Evolutionary conservation across 2,797 vertebrate genomes (phyloP).

Genomic region (Spatula clypeata): DNA sequence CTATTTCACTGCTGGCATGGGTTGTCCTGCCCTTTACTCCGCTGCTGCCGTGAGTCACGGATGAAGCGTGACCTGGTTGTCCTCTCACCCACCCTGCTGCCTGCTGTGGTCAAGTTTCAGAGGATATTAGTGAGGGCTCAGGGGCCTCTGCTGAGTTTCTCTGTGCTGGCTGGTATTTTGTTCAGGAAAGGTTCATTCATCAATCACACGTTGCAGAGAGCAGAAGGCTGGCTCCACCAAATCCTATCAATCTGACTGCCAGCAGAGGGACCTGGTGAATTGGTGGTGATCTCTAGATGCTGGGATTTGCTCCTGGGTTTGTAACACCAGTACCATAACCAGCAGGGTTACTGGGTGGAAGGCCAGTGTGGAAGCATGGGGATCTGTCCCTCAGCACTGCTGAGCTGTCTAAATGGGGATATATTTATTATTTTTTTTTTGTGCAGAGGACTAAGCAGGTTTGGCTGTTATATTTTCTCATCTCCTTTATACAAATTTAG

Average conservation of each 20-base stretch:
- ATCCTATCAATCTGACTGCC: neutral
- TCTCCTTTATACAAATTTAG: neutral
- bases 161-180: neutral
- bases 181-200: neutral
- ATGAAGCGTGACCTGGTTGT: neutral
- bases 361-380: neutral
- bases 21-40: neutral
- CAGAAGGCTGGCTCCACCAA: neutral
- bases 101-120: neutral
- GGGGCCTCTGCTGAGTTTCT: neutral
- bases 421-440: neutral
- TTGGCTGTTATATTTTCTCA: neutral
- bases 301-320: neutral
- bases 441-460: neutral
- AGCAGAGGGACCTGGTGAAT: constrained; percentile 37
- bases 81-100: neutral
- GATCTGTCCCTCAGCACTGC: neutral
- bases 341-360: neutral
- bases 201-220: neutral
- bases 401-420: neutral
- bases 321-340: neutral
- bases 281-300: neutral
- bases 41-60: neutral
- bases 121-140: neutral
- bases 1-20: neutral